Conservation (phyloP, 2,888 invertebrate genomes). For the Drosophila mimica region DNA sequence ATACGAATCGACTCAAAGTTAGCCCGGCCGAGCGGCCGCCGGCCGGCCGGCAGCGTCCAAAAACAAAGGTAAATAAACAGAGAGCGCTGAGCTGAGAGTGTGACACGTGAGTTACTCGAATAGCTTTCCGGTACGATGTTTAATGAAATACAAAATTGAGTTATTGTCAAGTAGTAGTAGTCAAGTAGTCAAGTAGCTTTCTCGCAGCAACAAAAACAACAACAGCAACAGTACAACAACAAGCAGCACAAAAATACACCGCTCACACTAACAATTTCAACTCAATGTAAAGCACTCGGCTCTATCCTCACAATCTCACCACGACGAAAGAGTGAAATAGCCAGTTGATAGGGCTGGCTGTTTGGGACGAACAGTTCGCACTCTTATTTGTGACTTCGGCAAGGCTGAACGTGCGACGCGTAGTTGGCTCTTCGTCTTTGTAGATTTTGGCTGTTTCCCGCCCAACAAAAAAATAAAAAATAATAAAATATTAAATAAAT, state of each 20-base stretch:
- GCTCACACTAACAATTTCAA: conserved; percentile 8
- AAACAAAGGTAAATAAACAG: conserved; percentile 61
- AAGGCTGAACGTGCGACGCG: conserved; percentile 60
- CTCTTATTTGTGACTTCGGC: conserved; percentile 51
- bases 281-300: conserved; percentile 12
- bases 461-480: conserved; percentile 47
- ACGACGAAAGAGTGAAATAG: conserved; percentile 7
- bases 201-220: conserved; percentile 3
- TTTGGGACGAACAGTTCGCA: conserved; percentile 3
- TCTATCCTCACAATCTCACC: conserved; percentile 21
- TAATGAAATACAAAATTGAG: conserved; percentile 43
- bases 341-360: neutral
- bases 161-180: neutral
- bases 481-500: conserved; percentile 21
- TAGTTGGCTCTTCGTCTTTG: conserved; percentile 73
- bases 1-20: conserved; percentile 15
- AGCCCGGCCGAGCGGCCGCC: conserved; percentile 30
- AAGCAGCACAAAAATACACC: neutral
- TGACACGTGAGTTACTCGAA: conserved; percentile 23
- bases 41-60: conserved; percentile 44
- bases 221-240: neutral
- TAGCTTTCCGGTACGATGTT: conserved; percentile 22
- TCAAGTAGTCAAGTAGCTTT: neutral
- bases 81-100: conserved; percentile 22
- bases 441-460: conserved; percentile 77